Evolutionary conservation across 2,888 invertebrate genomes (phyloP), one percentile per base, ranked within the genome.

Genomic region (Ferrisia virgata): DNA sequence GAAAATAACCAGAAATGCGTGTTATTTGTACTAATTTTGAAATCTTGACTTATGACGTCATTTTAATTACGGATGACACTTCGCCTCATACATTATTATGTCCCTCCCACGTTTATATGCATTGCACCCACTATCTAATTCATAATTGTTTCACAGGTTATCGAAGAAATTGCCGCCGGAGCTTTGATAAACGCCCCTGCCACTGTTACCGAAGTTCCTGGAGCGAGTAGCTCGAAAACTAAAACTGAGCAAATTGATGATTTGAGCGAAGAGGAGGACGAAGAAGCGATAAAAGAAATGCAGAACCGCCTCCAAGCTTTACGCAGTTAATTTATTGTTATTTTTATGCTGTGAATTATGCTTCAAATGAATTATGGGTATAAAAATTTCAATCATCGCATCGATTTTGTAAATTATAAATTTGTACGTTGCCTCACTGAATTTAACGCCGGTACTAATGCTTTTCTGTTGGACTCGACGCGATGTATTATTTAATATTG

Each of bases 91-190:
- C 18, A 22, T 3, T 18, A 8, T 36, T 76, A 36, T 76, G 33
- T 76, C 4, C 15, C 5, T 76, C 1, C 8, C n/a, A 15, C 18
- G n/a, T 76, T 36, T 36, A 9, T 31, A 22, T 53, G 22, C 53
- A 1, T 9, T 22, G 11, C 8, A 18, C 22, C 2, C 28, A 9
- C 2, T 13, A 64, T 13, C 11, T 64, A 28, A 64, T 22, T 47
- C 47, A 47, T 18, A 13, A 5, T 69, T 69, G 11, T 15, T 28
- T 69, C 31, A 13, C 43, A 83, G 93, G 92, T 94, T 5, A 89
- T 96, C 6, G 96, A 95, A 94, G 96, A 96, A 89, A 90, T 96
- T 11, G 96, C 96, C 0, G 94, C 95, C 87, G 96, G 98, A 85
- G 95, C 96, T 89, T 90, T 98, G 85, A 98, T 97, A 39, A 95